These are phyloP conservation scores for Paguma larvata DNA, from an alignment of 2,797 vertebrate species.

Conservation along the genomic window DNA sequence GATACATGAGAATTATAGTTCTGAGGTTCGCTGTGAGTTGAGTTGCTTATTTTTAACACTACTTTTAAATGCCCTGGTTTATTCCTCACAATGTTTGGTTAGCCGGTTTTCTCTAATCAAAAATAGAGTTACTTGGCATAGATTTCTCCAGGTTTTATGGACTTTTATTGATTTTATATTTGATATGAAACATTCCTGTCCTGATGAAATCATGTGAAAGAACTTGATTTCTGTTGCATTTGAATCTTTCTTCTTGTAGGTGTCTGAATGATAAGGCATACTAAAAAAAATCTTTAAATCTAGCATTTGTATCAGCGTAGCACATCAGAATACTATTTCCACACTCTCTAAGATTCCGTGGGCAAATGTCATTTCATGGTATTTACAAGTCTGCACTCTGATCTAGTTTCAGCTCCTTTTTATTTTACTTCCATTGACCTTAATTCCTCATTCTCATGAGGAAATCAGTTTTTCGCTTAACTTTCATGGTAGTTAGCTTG, in stretches of 20 bases:
- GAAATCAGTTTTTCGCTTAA: not conserved
- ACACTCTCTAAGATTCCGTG: not conserved
- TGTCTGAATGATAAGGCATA: conserved; percentile 22
- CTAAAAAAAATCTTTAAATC: conserved; percentile 2
- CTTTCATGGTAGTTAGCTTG: not conserved
- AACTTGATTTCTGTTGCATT: conserved; percentile 18
- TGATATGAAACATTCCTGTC: not conserved
- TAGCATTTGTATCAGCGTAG: not conserved
- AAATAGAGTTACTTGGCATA: conserved; percentile 51
- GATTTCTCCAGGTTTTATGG: not conserved
- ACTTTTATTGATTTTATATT: conserved; percentile 51
- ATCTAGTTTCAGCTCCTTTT: conserved; percentile 41
- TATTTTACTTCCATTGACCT: conserved; percentile 14
- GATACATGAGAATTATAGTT: not conserved
- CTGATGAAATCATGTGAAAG: conserved; percentile 1
- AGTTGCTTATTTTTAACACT: conserved; percentile 55
- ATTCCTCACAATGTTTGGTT: conserved; percentile 48
- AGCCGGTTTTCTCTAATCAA: conserved; percentile 1
- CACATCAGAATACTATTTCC: not conserved
- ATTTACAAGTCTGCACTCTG: not conserved
- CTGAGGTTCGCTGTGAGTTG: not conserved
- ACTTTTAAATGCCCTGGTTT: conserved; percentile 59
- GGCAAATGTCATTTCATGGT: not conserved
- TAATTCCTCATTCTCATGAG: conserved; percentile 21
- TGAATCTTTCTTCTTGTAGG: conserved; percentile 51